Conservation (phyloP, 2,113 vertebrate genomes). For the Barbus barbus region DNA sequence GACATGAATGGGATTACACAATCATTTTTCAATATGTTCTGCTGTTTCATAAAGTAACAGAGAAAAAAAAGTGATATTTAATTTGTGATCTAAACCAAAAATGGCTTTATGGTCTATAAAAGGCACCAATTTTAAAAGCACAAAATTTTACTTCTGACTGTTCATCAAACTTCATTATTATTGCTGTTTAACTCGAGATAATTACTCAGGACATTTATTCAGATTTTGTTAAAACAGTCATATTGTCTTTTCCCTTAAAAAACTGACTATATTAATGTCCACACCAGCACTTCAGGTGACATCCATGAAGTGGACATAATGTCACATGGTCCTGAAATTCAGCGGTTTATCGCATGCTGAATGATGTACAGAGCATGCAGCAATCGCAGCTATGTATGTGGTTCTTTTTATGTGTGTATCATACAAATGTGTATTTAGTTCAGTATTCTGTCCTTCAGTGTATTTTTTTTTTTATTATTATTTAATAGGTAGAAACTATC, state of each 20-base stretch:
- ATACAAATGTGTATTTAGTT: conserved; percentile 21
- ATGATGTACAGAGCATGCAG: background rate
- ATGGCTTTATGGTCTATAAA: conserved; percentile 2
- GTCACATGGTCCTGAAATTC: background rate
- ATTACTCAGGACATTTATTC: conserved; percentile 36
- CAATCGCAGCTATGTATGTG: background rate
- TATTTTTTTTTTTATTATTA: conserved; percentile 33
- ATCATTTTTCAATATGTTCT: conserved; percentile 20
- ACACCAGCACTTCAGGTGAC: conserved; percentile 8
- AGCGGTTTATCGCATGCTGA: conserved; percentile 9
- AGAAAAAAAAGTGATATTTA: background rate
- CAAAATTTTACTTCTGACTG: background rate
- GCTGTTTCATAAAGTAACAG: conserved; percentile 5
- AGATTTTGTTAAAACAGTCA: background rate
- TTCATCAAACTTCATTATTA: background rate
- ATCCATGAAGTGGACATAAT: background rate
- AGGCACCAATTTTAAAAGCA: background rate
- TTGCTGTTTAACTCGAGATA: conserved; percentile 2
- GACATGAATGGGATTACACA: background rate
- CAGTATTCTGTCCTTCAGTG: conserved; percentile 30
- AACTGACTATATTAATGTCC: background rate
- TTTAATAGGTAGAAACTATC: conserved; percentile 27
- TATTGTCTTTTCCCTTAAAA: background rate
- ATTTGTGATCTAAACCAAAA: background rate
- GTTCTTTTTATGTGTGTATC: background rate